phyloP scores from a whole-genome alignment of 1,140 invertebrate species.

The Lordiphosa stackelbergi region DNA sequence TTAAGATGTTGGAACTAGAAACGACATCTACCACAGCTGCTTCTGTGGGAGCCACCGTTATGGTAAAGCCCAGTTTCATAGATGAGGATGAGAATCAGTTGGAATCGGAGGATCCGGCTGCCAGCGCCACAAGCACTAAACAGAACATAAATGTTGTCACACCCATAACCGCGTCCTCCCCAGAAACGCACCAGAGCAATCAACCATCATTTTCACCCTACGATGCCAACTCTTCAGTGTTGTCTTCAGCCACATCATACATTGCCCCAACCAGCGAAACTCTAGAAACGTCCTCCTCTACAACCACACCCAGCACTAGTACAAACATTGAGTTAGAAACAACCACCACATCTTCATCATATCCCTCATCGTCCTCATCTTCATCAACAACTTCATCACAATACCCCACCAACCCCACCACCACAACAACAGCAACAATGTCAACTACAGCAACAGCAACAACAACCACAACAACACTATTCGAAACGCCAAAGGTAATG shows the following conservation, averaged over 20 bases:
- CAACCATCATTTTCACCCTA: slow-evolving; percentile 36
- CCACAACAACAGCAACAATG: slow-evolving; percentile 49
- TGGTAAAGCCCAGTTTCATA: slow-evolving; percentile 30
- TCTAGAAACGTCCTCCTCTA: slow-evolving; percentile 21
- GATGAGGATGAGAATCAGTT: slow-evolving; percentile 39
- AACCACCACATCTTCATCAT: slow-evolving; percentile 5
- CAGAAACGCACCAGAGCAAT: slow-evolving; percentile 6
- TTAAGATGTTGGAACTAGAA: too few species aligned
- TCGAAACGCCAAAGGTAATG: slow-evolving; percentile 66
- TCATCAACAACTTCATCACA: slow-evolving; percentile 9
- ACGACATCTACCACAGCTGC: background rate
- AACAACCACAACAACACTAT: slow-evolving; percentile 53
- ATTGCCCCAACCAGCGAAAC: slow-evolving; percentile 18
- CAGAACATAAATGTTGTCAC: slow-evolving; percentile 30
- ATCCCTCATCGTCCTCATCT: slow-evolving; percentile 20
- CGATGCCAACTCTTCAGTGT: slow-evolving; percentile 35
- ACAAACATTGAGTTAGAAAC: slow-evolving; percentile 17
- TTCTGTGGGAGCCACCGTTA: slow-evolving; percentile 16
- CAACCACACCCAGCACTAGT: slow-evolving; percentile 9
- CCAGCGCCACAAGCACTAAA: slow-evolving; percentile 22
- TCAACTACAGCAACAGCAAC: slow-evolving; percentile 48
- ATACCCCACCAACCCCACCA: slow-evolving; percentile 28
- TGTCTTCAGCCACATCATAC: slow-evolving; percentile 13
- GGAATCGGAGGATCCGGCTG: slow-evolving; percentile 19
- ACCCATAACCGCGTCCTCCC: slow-evolving; percentile 12